Evolutionary conservation across 2,113 vertebrate genomes (phyloP).

Genomic region (Gobio gobio): DNA sequence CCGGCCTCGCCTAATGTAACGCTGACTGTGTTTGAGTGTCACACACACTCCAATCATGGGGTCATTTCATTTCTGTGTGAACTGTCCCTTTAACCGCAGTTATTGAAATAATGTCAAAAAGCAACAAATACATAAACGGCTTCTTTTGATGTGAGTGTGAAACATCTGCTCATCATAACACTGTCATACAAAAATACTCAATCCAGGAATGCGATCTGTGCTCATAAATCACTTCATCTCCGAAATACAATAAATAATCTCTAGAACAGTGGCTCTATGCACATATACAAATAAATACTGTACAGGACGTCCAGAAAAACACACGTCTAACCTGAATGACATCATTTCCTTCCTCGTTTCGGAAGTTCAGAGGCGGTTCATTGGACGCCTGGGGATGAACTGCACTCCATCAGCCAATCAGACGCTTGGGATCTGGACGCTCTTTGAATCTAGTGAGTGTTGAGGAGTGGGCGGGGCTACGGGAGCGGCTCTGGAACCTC

Average conservation of each 20-base stretch:
- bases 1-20: too few relatives aligned
- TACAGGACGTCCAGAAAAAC: conserved; percentile 27
- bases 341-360: conserved; percentile 14
- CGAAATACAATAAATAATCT: conserved; percentile 42
- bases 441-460: neutral
- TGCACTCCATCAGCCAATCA: neutral
- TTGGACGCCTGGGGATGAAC: neutral
- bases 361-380: neutral
- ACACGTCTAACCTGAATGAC: neutral
- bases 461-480: conserved; percentile 9
- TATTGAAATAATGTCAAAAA: too few relatives aligned
- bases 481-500: neutral
- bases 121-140: too few relatives aligned
- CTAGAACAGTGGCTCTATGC: conserved; percentile 49
- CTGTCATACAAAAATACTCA: conserved; percentile 21
- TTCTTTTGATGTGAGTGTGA: neutral
- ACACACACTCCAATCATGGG: too few relatives aligned
- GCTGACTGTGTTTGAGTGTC: too few relatives aligned
- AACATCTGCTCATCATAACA: neutral
- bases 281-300: conserved; percentile 59
- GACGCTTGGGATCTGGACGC: neutral
- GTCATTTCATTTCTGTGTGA: too few relatives aligned
- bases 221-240: neutral
- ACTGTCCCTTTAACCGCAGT: too few relatives aligned
- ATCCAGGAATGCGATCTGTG: neutral